Conservation (phyloP, 2,797 vertebrate species). For the Leuciscus waleckii region DNA sequence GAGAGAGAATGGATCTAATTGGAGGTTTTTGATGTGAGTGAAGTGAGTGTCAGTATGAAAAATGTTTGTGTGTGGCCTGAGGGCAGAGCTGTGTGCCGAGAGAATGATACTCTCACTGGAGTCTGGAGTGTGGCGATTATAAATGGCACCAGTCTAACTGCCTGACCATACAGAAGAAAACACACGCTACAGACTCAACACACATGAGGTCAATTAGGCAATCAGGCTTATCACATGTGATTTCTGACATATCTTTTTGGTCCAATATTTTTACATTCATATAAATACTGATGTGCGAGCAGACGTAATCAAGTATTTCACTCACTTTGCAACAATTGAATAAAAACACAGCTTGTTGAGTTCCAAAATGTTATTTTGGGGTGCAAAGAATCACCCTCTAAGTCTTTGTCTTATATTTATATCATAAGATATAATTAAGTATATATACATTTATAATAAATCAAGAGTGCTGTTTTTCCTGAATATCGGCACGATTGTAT, state of each 20-base stretch:
- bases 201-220: neutral
- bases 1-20: constrained; percentile 49
- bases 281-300: neutral
- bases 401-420: neutral
- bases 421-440: neutral
- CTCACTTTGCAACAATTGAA: neutral
- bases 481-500: too few relatives aligned
- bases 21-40: constrained; percentile 53
- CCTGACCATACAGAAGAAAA: constrained; percentile 37
- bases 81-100: constrained; percentile 38
- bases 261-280: neutral
- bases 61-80: constrained; percentile 48
- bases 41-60: constrained; percentile 45
- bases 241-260: constrained; percentile 9
- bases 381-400: neutral
- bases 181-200: constrained; percentile 16
- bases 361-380: too few relatives aligned
- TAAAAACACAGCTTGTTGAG: neutral
- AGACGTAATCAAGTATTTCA: neutral
- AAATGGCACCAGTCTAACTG: constrained; percentile 41
- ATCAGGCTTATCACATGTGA: neutral
- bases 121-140: constrained; percentile 52
- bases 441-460: too few relatives aligned
- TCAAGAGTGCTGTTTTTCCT: too few relatives aligned
- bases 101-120: constrained; percentile 52